These are phyloP conservation scores for Bombus waltoni DNA, from an alignment of 1,140 invertebrate genomes.

Conservation along the genomic window DNA sequence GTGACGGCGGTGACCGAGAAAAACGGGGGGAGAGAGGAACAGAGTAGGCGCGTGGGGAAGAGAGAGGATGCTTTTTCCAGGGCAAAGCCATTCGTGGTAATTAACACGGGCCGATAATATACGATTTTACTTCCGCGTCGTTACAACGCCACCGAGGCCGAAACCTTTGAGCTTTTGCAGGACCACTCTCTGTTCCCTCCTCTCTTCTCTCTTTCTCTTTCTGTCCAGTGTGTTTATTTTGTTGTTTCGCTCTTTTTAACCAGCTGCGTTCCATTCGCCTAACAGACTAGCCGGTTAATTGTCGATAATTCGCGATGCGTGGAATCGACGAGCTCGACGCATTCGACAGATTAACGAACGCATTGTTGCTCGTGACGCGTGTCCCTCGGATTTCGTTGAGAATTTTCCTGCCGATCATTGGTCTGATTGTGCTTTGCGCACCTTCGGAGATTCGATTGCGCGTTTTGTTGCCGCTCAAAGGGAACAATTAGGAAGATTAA, in stretches of 20 bases:
- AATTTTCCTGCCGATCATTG: neutral
- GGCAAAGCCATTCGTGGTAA: slow-evolving; percentile 53
- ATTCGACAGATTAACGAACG: slow-evolving; percentile 8
- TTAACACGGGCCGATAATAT: slow-evolving; percentile 55
- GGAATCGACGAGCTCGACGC: neutral
- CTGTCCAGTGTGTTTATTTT: no score
- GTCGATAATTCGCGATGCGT: slow-evolving; percentile 16
- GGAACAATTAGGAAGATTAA: neutral
- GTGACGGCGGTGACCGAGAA: slow-evolving; percentile 24
- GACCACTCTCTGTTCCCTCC: no score
- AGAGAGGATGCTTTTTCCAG: slow-evolving; percentile 32
- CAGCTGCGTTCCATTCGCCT: fast-evolving
- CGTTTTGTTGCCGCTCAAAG: neutral
- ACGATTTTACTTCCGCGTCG: slow-evolving; percentile 58
- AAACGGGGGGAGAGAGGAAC: neutral
- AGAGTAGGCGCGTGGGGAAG: no score
- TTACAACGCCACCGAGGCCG: slow-evolving; percentile 44
- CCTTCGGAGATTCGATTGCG: neutral
- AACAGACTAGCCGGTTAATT: neutral
- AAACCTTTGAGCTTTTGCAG: slow-evolving; percentile 46
- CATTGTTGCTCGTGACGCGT: neutral
- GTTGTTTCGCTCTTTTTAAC: neutral
- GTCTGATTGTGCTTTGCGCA: neutral
- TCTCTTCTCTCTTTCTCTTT: neutral
- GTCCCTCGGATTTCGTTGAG: neutral